These are phyloP conservation scores for Buphagus erythrorhynchus DNA, from an alignment of 2,797 vertebrate species.

Conservation along the genomic window DNA sequence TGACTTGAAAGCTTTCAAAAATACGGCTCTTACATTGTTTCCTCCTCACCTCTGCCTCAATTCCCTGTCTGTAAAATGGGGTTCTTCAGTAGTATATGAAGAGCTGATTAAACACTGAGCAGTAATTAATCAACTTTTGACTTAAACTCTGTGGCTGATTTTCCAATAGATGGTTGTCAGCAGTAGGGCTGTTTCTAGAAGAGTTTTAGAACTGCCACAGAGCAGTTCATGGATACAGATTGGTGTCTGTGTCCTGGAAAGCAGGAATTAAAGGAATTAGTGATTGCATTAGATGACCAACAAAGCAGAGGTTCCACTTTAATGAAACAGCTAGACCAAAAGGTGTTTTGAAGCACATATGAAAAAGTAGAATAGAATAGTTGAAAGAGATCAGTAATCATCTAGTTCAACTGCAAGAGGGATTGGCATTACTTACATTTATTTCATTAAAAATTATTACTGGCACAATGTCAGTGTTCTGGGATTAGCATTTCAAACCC, in stretches of 20 bases:
- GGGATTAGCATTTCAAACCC: not conserved
- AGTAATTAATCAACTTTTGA: not conserved
- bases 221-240: not conserved
- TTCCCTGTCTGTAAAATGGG: not conserved
- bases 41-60: not conserved
- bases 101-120: not conserved
- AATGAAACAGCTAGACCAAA: not conserved
- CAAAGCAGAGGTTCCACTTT: not conserved
- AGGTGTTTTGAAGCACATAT: not conserved
- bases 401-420: not conserved
- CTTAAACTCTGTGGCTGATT: not conserved
- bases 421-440: not conserved
- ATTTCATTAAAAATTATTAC: not conserved
- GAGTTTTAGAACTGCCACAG: not conserved
- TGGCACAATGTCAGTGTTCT: not conserved
- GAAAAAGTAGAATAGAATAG: not conserved
- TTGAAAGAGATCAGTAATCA: not conserved
- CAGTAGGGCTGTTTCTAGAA: not conserved
- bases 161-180: not conserved
- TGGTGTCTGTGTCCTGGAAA: not conserved
- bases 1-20: not conserved
- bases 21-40: not conserved
- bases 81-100: not conserved
- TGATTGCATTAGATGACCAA: not conserved
- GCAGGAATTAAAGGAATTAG: not conserved